phyloP scores from a whole-genome alignment of 2,797 vertebrate genomes.

The Odontamblyopus rebecca region DNA sequence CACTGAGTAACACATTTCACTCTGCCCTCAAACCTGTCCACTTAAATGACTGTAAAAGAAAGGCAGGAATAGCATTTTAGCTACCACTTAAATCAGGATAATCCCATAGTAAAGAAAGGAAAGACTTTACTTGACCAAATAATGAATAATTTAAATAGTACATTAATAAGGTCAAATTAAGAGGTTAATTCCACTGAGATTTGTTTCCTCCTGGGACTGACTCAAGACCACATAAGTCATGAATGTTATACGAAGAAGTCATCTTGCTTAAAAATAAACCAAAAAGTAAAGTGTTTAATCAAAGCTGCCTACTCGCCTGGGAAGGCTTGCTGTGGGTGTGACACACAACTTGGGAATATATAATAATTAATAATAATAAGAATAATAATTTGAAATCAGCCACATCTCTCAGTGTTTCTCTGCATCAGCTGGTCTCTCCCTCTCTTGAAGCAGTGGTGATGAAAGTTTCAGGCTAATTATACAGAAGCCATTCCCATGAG shows the following conservation, averaged over 20 bases:
- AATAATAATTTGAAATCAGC: not conserved
- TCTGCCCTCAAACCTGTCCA: constrained; percentile 44
- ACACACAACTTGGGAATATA: not conserved
- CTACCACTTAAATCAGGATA: constrained; percentile 8
- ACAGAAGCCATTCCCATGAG: constrained; percentile 57
- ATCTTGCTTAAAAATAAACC: too few species aligned
- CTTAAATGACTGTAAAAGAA: constrained; percentile 47
- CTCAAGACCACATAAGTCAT: too few species aligned
- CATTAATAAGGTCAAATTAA: not conserved
- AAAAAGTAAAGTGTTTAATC: too few species aligned
- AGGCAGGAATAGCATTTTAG: constrained; percentile 7
- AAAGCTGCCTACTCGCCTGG: not conserved
- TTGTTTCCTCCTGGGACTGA: too few species aligned
- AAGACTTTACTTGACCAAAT: not conserved
- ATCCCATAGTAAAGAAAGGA: not conserved
- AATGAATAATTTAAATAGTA: not conserved
- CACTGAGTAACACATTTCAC: constrained; percentile 46
- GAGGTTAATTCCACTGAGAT: not conserved
- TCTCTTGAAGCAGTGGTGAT: constrained; percentile 55
- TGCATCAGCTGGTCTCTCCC: not conserved
- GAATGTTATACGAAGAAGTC: too few species aligned
- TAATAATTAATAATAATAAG: too few species aligned
- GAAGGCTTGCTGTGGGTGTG: not conserved
- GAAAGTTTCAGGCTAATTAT: constrained; percentile 69
- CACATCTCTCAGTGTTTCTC: constrained; percentile 9